Base-by-base conservation (phyloP, 2,113 vertebrate genomes). In the Edolisoma coerulescens region DNA sequence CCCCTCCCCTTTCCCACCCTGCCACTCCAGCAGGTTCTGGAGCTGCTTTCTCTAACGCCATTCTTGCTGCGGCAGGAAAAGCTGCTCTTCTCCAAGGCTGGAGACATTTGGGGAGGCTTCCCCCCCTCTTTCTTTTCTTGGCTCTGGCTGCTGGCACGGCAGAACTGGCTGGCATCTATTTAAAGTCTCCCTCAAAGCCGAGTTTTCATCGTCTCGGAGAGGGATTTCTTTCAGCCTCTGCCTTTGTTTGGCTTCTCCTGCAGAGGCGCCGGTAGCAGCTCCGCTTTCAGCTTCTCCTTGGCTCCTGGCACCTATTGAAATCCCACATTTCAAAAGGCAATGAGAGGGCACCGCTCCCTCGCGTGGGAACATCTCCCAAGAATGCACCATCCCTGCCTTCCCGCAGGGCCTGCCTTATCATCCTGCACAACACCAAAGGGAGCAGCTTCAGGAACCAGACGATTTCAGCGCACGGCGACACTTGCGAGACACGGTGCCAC, bases 101-200 rank as follows among this genome's bases (percentile, higher is more conserved):
- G 47, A 88, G 63, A 53, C 30, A 18, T 50, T 87, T 47, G 18
- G 27, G 76, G 17, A 50, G n/a, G 45, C 24, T 81, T 67, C 52
- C 57, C 57, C 30, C 44, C 30, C 47, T 28, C 33, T 61, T 69
- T 57, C 67, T 85, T 77, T 87, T 74, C 88, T 89, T 96, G 94
- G 82, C 80, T 79, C 32, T 84, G 92, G 96, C 95, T 95, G 63
- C 79, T 28, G 35, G 84, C 42, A 24, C 8, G 3, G 68, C 83
- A 68, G 65, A 93, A 91, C 94, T 95, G 84, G 84, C 96, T 95
- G 83, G 84, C 52, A n/a, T 96, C 92, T 95, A 84, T 93, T 93
- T 90, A 84, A 97, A 95, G 87, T 93, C 95, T 80, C 91, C 95
- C 96, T 96, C 97, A 97, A 97, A 98, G 94, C 59, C 0, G 35